A percentile compares a stretch with the other conserved stretches of the same genome.
These are phyloP conservation scores for Phainopepla nitens DNA, from an alignment of 2,113 vertebrate genomes.

Conservation along the genomic window DNA sequence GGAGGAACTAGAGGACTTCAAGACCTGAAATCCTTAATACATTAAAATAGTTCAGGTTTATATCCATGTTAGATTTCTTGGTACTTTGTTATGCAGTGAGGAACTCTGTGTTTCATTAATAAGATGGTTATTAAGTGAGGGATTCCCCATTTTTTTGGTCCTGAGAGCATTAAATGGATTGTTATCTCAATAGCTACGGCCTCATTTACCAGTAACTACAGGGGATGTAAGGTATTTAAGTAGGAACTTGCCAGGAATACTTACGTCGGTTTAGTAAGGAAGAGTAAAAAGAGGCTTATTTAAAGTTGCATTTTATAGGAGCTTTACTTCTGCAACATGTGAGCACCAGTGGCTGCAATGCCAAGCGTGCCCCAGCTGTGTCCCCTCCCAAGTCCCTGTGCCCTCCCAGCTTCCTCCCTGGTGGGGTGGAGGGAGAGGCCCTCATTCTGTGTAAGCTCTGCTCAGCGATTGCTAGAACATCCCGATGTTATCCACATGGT, in stretches of 20 bases:
- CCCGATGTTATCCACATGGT: neutral
- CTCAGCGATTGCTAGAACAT: neutral
- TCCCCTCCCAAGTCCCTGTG: neutral
- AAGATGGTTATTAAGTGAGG: neutral
- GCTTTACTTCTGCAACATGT: neutral
- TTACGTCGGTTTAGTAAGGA: neutral
- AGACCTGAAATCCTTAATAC: neutral
- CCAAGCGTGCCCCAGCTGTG: too few species aligned
- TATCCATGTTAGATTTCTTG: neutral
- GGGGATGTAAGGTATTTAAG: neutral
- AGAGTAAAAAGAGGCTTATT: neutral
- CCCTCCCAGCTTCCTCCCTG: neutral
- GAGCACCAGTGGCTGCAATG: neutral
- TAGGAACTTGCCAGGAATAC: neutral
- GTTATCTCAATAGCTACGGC: neutral
- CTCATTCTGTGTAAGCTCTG: neutral
- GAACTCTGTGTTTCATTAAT: neutral
- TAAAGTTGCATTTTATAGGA: neutral
- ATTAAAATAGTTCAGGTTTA: neutral
- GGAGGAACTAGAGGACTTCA: neutral
- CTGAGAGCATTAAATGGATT: neutral
- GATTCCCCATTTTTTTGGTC: neutral
- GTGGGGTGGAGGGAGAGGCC: neutral
- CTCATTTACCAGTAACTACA: neutral
- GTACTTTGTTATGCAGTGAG: neutral